Evolutionary conservation across 2,888 invertebrate genomes (phyloP), one percentile per base, ranked within the genome.

Genomic region (Dysmachus trigonus): DNA sequence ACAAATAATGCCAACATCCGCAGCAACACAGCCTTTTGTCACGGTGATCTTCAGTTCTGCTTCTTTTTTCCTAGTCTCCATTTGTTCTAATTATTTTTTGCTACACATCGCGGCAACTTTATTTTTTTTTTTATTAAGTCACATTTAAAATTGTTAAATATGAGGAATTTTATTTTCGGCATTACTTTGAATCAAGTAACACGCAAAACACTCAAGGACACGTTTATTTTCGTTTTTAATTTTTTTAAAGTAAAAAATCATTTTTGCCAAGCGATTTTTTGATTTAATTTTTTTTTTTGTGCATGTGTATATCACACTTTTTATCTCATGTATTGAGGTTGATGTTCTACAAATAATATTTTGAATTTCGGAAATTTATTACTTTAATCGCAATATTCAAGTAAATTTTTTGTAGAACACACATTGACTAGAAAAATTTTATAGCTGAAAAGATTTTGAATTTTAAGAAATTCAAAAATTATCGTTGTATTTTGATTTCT

Each of bases 171-270:
- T 79, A 79, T 79, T 79, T 79, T 79, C 79, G 22, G 51, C 79
- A 79, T 79, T 79, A 79, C 79, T 51, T 79, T 31, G 79, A 79
- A 79, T 79, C 79, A 47, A 79, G 79, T 79, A 79, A 79, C 79
- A 79, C 79, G 79, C 79, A 79, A 79, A 79, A 79, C 47, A 79
- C 79, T 79, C 79, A 79, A 79, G 79, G 79, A 79, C 79, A 47
- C 51, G 38, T 79, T 79, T 79, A 79, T 79, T 79, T 79, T 79
- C 47, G 79, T 79, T 79, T 41, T 76, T 38, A 33, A 76, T 18
- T 62, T 18, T 8, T 51, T 62, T 62, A 76, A 72, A 38, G 35
- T 76, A 76, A 41, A 74, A 74, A n/a, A 33, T 1, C 18, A 74
- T 33, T 35, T 76, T 38, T 18, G 76, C 76, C 76, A 38, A 41